Evolutionary conservation across 2,797 vertebrate genomes (phyloP).

Genomic region (Nothura maculosa): DNA sequence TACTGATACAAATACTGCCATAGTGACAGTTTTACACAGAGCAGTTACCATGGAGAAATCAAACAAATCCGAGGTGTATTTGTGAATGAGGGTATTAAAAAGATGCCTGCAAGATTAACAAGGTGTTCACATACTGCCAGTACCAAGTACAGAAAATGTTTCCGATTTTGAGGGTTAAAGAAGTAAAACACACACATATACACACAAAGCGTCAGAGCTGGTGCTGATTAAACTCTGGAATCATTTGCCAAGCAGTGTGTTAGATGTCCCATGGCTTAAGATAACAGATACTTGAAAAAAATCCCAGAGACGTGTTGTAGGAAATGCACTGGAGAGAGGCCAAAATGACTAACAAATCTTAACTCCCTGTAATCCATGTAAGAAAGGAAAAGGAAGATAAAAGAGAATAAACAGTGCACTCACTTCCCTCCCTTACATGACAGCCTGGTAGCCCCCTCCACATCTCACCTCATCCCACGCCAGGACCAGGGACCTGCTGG

Average conservation of each 20-base stretch:
- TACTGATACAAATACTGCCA: neutral
- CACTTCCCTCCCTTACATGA: neutral
- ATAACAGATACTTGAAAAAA: neutral
- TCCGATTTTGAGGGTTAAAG: neutral
- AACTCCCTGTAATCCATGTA: neutral
- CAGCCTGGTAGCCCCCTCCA: neutral
- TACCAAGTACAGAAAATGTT: neutral
- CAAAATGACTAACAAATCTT: constrained; percentile 35
- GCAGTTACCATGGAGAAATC: neutral
- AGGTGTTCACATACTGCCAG: neutral
- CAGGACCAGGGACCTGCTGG: neutral
- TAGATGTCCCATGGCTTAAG: constrained; percentile 31
- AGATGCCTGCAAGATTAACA: neutral
- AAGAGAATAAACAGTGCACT: constrained; percentile 16
- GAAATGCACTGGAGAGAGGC: constrained; percentile 36
- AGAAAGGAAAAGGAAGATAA: constrained; percentile 49
- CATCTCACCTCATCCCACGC: neutral
- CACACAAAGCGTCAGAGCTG: neutral
- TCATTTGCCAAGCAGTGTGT: constrained; percentile 17
- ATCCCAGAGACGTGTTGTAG: neutral
- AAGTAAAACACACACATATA: neutral
- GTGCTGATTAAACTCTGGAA: neutral
- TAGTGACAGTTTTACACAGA: neutral
- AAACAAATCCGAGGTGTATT: neutral
- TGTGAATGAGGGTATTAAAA: neutral